A percentile compares a stretch with the other conserved stretches of the same genome.
Conservation (phyloP, 1,140 invertebrate species). For the Bradynema listronoti region DNA sequence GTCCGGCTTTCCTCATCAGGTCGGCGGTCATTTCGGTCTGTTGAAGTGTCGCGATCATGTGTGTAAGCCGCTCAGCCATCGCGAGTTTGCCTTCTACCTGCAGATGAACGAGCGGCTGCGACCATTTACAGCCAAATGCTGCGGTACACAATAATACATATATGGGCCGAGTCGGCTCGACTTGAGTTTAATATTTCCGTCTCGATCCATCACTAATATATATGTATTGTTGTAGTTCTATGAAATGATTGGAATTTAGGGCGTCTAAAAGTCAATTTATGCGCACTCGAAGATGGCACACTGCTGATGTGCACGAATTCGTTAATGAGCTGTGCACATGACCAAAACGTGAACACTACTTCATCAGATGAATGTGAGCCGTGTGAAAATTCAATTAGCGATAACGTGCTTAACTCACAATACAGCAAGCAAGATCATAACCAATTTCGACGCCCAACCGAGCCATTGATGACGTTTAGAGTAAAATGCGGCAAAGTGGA, state of each 20-base stretch:
- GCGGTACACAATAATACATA: too few species aligned
- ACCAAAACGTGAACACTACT: too few species aligned
- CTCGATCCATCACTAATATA: too few species aligned
- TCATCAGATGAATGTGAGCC: neutral
- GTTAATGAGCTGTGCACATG: slow-evolving; percentile 25
- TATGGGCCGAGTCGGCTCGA: too few species aligned
- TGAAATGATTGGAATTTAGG: too few species aligned
- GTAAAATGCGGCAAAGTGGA: slow-evolving; percentile 33
- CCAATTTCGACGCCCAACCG: neutral
- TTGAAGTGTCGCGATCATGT: slow-evolving; percentile 51
- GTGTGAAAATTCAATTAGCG: too few species aligned
- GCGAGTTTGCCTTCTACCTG: slow-evolving; percentile 51
- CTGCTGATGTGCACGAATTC: slow-evolving; percentile 27
- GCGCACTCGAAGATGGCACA: slow-evolving; percentile 22
- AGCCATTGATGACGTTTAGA: slow-evolving; percentile 39
- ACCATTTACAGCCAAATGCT: slow-evolving; percentile 50
- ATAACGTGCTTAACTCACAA: neutral
- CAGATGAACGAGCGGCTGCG: slow-evolving; percentile 31
- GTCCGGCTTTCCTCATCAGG: slow-evolving; percentile 49
- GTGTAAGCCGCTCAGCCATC: slow-evolving; percentile 52
- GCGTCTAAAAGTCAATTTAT: slow-evolving; percentile 39
- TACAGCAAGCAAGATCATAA: neutral
- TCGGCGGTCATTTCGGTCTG: slow-evolving; percentile 56
- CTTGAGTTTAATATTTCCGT: too few species aligned
- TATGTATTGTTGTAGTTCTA: too few species aligned